Evolutionary conservation across 2,797 vertebrate species (phyloP).

Genomic region (Cuniculus paca): DNA sequence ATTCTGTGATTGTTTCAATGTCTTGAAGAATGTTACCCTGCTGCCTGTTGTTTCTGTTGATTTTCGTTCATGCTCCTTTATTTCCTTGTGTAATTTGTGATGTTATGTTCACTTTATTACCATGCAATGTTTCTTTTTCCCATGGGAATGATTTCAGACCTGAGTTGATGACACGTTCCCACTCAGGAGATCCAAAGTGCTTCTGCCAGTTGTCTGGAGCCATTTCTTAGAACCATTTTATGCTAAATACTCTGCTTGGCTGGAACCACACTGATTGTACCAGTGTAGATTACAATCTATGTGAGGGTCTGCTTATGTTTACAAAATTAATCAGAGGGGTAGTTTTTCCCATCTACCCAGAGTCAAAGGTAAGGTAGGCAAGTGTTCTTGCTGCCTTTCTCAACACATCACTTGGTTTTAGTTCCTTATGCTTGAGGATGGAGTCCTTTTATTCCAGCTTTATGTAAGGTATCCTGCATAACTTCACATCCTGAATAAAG

Average conservation of each 20-base stretch:
- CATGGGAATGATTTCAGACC: background rate
- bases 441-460: background rate
- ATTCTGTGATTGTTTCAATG: background rate
- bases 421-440: background rate
- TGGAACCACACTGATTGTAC: background rate
- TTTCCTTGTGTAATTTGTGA: background rate
- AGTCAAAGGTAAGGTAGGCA: background rate
- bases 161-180: background rate
- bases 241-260: background rate
- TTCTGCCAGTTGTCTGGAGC: background rate
- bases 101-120: background rate
- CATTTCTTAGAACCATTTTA: background rate
- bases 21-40: background rate
- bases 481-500: background rate
- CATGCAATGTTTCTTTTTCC: background rate
- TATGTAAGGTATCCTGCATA: background rate
- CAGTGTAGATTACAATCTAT: background rate
- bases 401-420: background rate
- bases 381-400: background rate
- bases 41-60: background rate
- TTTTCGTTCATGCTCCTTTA: background rate
- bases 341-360: background rate
- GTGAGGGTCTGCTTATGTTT: background rate
- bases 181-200: background rate
- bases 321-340: background rate